Evolutionary conservation across 2,888 invertebrate genomes (phyloP).

Genomic region (Sicus ferrugineus): DNA sequence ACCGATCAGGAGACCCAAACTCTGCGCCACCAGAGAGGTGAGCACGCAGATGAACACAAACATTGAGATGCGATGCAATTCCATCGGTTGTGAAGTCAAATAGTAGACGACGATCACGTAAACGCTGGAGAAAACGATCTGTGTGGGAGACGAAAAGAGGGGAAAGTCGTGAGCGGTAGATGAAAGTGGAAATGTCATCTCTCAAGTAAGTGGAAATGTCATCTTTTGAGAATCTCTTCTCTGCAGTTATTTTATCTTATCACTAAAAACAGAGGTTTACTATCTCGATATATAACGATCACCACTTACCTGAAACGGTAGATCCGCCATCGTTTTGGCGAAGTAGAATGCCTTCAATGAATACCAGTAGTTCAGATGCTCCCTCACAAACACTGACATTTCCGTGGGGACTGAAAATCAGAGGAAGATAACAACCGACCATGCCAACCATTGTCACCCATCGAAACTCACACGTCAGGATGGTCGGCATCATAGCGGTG

Average conservation of each 20-base stretch:
- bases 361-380: conserved; percentile 97
- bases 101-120: conserved; percentile 93
- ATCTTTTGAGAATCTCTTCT: too few species aligned
- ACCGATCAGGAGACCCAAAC: conserved; percentile 89
- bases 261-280: too few species aligned
- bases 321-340: conserved; percentile 94
- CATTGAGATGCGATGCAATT: conserved; percentile 73
- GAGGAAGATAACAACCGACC: conserved; percentile 29
- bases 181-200: neutral
- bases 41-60: conserved; percentile 70
- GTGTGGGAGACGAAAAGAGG: conserved; percentile 48
- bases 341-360: conserved; percentile 96
- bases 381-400: conserved; percentile 93
- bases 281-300: neutral
- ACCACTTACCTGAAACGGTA: conserved; percentile 88
- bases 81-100: conserved; percentile 94
- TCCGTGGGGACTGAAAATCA: conserved; percentile 84
- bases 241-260: too few species aligned
- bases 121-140: conserved; percentile 86
- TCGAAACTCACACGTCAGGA: conserved; percentile 93
- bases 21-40: conserved; percentile 91
- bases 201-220: too few species aligned
- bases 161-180: conserved; percentile 2
- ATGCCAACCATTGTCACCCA: neutral
- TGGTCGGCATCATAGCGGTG: conserved; percentile 98